Evolutionary conservation across 2,888 invertebrate genomes (phyloP), one percentile per base, ranked within the genome.

Genomic region (Mycalesis mineus): DNA sequence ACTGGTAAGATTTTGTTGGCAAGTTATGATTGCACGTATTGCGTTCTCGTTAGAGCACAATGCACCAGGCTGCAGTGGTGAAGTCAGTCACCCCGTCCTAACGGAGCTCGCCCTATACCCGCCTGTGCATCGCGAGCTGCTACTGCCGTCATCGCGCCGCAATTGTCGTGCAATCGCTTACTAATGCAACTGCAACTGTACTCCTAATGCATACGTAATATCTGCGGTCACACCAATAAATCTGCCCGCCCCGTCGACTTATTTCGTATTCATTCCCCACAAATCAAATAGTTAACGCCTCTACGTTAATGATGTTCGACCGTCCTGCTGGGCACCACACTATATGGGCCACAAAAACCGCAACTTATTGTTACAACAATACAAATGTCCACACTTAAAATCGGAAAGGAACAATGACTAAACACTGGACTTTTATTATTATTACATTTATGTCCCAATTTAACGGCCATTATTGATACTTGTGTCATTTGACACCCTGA

Each of bases 41-140:
- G 81, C 77, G 88, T 85, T 85, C 88, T 86, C 84, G 83, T 88
- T 88, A 85, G 84, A 86, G 88, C 88, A 87, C 88, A 88, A 88
- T 89, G 88, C 88, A 87, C 88, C 88, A 87, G 85, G 86, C 80
- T 86, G 84, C 85, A 84, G 78, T 81, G 82, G 74, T 78, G 73
- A 77, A 84, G 88, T 88, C 88, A 88, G 79, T 88, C 88, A 88
- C 88, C 88, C 80, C 88, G 80, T 76, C 78, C 80, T 88, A 88
- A 88, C 88, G 88, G 88, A 83, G 79, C 82, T 83, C 82, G 88
- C 86, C 88, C 88, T 88, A 84, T 80, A 84, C 75, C 82, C 77
- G 71, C 73, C 66, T 72, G 73, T 64, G 64, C 51, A 51, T 64
- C 65, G 68, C 68, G 63, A 65, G 64, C 59, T 57, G 64, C 55